Evolutionary conservation across 2,797 vertebrate species (phyloP).

Genomic region (Paedocypris micromegethes): DNA sequence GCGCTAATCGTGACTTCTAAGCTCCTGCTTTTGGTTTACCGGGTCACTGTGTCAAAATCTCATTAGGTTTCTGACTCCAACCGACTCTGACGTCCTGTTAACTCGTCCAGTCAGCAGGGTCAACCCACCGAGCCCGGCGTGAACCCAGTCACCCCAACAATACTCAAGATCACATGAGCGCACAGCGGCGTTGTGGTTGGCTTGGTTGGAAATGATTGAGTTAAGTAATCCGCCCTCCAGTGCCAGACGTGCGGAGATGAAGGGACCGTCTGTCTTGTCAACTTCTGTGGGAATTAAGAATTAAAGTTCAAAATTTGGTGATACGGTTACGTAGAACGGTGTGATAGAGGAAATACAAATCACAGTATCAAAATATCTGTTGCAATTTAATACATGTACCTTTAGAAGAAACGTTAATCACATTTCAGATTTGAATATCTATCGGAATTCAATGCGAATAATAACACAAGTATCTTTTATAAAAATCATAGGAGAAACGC

Average conservation of each 20-base stretch:
- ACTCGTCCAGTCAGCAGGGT: neutral
- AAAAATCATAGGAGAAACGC: too few species aligned
- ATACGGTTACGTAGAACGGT: too few species aligned
- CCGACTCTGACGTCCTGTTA: slow-evolving; percentile 11
- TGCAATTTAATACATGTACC: too few species aligned
- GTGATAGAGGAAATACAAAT: slow-evolving; percentile 8
- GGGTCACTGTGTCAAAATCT: slow-evolving; percentile 20
- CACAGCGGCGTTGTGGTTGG: neutral
- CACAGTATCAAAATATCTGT: too few species aligned
- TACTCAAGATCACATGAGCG: slow-evolving; percentile 1
- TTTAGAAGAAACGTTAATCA: too few species aligned
- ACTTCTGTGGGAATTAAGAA: too few species aligned
- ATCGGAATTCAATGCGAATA: too few species aligned
- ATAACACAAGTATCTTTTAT: too few species aligned
- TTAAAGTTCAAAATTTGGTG: too few species aligned
- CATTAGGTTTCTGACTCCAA: slow-evolving; percentile 16
- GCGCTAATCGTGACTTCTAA: slow-evolving; percentile 2
- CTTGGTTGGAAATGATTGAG: slow-evolving; percentile 14
- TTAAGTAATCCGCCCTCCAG: slow-evolving; percentile 18
- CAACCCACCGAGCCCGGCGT: neutral
- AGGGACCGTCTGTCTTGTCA: slow-evolving; percentile 17
- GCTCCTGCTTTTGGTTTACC: slow-evolving; percentile 12
- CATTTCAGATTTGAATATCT: too few species aligned
- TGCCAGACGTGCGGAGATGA: neutral
- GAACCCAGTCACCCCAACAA: slow-evolving; percentile 7